A percentile compares a stretch with the other conserved stretches of the same genome.
Evolutionary conservation across 2,888 invertebrate genomes (phyloP).

Genomic region (Hirtodrosophila alboralis): DNA sequence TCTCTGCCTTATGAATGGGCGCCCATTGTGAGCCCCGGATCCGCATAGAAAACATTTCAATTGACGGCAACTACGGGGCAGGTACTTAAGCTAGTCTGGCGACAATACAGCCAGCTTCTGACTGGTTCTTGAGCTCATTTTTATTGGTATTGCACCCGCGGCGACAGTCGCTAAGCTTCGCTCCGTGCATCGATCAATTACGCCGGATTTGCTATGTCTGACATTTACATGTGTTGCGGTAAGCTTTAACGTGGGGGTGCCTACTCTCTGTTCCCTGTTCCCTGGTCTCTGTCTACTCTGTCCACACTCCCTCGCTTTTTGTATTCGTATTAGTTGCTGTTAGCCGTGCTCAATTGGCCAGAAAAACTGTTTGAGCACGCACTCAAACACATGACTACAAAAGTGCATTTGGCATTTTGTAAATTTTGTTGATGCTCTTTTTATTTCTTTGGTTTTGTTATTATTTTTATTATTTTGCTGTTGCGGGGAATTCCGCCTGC

Average conservation of each 20-base stretch:
- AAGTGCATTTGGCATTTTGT: constrained; percentile 56
- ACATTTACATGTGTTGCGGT: constrained; percentile 76
- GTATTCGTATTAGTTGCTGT: constrained; percentile 39
- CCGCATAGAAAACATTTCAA: constrained; percentile 38
- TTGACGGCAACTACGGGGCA: constrained; percentile 55
- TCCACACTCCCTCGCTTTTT: constrained; percentile 21
- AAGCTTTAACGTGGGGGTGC: constrained; percentile 59
- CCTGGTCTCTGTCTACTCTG: background rate
- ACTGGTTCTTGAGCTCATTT: constrained; percentile 21
- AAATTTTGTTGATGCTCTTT: constrained; percentile 39
- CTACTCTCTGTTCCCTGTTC: constrained; percentile 1
- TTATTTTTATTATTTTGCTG: constrained; percentile 17
- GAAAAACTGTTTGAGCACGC: constrained; percentile 73
- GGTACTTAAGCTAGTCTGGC: constrained; percentile 68
- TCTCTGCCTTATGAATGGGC: constrained; percentile 64
- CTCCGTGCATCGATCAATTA: constrained; percentile 76
- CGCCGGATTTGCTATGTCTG: constrained; percentile 64
- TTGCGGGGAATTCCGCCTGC: constrained; percentile 77
- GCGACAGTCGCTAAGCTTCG: constrained; percentile 74
- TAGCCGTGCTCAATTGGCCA: constrained; percentile 67
- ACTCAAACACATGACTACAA: constrained; percentile 71
- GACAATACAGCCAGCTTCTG: constrained; percentile 45
- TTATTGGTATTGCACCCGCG: constrained; percentile 74
- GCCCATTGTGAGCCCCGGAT: constrained; percentile 53
- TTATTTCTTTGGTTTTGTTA: constrained; percentile 17